These are phyloP conservation scores for Clanis bilineata DNA, from an alignment of 2,888 invertebrate genomes.

Conservation along the genomic window DNA sequence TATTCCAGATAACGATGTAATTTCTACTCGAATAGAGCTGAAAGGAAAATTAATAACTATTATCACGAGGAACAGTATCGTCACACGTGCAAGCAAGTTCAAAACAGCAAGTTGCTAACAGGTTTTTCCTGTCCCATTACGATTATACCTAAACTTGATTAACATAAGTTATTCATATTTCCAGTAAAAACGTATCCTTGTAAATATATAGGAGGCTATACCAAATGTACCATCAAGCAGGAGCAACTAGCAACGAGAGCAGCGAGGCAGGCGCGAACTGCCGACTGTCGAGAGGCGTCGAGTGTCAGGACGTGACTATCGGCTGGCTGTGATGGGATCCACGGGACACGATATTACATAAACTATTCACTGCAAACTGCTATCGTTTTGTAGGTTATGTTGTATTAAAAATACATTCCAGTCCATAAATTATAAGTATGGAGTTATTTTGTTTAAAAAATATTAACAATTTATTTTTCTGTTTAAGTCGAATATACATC, in stretches of 20 bases:
- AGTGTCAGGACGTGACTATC: conserved; percentile 71
- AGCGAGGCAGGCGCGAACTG: conserved; percentile 36
- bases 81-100: too few species aligned
- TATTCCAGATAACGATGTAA: too few species aligned
- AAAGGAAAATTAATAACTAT: too few species aligned
- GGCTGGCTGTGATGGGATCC: conserved; percentile 42
- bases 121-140: too few species aligned
- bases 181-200: conserved; percentile 19
- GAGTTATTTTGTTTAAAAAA: too few species aligned
- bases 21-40: too few species aligned
- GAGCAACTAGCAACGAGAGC: conserved; percentile 32
- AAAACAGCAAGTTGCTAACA: too few species aligned
- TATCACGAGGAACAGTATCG: too few species aligned
- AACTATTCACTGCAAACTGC: neutral
- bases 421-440: too few species aligned
- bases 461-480: too few species aligned
- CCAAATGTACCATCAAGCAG: conserved; percentile 42
- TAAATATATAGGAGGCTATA: conserved; percentile 22
- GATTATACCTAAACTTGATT: too few species aligned
- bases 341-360: conserved; percentile 16
- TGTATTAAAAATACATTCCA: neutral
- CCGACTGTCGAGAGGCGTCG: conserved; percentile 53
- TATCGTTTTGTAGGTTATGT: neutral
- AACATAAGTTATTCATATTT: neutral
- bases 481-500: too few species aligned